These are phyloP conservation scores for Camelus dromedarius DNA, from an alignment of 2,113 vertebrate species.

Conservation along the genomic window DNA sequence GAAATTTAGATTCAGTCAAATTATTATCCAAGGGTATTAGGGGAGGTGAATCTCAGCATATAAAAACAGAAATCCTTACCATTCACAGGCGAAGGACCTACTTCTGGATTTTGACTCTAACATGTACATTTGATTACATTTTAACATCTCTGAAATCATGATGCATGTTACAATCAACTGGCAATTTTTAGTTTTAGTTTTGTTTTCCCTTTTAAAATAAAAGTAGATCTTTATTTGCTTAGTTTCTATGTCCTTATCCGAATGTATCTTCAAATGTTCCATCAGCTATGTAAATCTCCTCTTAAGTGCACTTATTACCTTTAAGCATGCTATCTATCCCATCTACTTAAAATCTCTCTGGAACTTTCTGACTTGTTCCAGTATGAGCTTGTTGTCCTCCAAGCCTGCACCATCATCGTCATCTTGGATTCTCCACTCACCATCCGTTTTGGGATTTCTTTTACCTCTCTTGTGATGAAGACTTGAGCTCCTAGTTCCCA, in stretches of 20 bases:
- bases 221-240: background rate
- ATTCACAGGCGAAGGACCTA: background rate
- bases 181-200: background rate
- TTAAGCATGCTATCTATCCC: background rate
- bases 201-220: background rate
- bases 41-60: background rate
- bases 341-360: background rate
- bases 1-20: background rate
- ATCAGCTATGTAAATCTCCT: background rate
- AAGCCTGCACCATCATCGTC: rapidly evolving
- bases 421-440: background rate
- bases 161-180: background rate
- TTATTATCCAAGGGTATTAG: background rate
- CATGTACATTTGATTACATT: background rate
- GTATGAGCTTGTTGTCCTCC: background rate
- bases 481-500: background rate
- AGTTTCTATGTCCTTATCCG: background rate
- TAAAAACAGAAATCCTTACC: background rate
- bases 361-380: background rate
- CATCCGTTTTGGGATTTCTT: background rate
- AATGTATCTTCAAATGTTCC: background rate
- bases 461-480: background rate
- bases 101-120: constrained; percentile 32
- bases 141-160: background rate
- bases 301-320: background rate